Evolutionary conservation across 2,113 vertebrate species (phyloP).

Genomic region (Hassar affinis): DNA sequence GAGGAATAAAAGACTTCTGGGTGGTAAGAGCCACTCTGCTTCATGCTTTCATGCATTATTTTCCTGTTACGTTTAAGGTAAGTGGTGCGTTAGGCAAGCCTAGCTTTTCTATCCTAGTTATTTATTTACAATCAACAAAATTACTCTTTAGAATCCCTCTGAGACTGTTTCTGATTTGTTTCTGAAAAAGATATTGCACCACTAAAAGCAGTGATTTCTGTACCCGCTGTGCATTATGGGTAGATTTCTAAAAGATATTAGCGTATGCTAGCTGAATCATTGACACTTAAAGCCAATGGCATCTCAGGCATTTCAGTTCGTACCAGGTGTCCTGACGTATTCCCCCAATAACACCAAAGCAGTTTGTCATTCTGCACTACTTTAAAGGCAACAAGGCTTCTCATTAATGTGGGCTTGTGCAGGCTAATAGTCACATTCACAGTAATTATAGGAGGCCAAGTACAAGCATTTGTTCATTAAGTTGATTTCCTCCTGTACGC

Average conservation of each 20-base stretch:
- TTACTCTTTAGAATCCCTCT: not conserved
- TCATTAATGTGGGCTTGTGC: constrained; percentile 30
- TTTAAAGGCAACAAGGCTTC: constrained; percentile 31
- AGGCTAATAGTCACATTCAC: constrained; percentile 17
- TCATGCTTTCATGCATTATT: not conserved
- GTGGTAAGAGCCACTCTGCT: not conserved
- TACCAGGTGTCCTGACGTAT: not conserved
- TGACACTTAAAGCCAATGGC: not conserved
- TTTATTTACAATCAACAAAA: not conserved
- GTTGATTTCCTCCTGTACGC: constrained; percentile 21
- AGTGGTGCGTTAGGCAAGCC: not conserved
- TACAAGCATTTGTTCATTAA: constrained; percentile 35
- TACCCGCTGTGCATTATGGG: not conserved
- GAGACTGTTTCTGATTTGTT: not conserved
- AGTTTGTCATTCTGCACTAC: not conserved
- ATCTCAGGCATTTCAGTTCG: not conserved
- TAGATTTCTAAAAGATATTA: not conserved
- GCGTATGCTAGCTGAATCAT: not conserved
- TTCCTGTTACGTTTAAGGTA: not conserved
- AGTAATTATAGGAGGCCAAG: constrained; percentile 36
- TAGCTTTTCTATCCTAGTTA: not conserved
- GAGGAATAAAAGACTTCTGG: not conserved
- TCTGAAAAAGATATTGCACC: not conserved
- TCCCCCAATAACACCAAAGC: not conserved
- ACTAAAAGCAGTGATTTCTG: not conserved